phyloP scores from a whole-genome alignment of 2,888 invertebrate species.

The Steinernema hermaphroditum region DNA sequence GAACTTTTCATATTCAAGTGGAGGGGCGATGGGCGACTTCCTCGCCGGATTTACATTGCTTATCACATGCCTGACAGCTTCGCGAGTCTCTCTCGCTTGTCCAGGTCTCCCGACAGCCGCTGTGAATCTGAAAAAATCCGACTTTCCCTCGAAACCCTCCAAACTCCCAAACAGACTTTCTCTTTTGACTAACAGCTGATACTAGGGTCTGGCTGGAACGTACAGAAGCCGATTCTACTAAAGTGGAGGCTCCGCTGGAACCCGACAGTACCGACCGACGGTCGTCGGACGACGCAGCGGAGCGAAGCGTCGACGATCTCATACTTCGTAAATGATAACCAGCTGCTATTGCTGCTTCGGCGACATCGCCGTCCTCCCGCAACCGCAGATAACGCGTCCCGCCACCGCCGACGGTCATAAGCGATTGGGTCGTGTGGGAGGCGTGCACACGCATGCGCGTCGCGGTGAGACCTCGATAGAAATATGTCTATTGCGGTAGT shows the following conservation, averaged over 20 bases:
- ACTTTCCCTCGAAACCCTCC: not conserved
- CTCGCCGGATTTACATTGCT: constrained; percentile 60
- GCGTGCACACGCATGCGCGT: not conserved
- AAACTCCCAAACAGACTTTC: constrained; percentile 6
- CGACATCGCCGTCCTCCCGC: not conserved
- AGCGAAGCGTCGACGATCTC: constrained; percentile 13
- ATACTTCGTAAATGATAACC: not conserved
- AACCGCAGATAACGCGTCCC: not conserved
- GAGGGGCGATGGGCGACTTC: constrained; percentile 55
- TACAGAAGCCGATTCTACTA: not conserved
- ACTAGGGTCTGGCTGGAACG: not conserved
- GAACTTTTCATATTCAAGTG: constrained; percentile 64
- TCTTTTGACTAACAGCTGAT: constrained; percentile 20
- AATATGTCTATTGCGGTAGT: not conserved
- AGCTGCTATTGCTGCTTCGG: no score
- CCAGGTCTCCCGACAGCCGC: constrained; percentile 62
- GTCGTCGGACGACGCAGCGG: constrained; percentile 24
- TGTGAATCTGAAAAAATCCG: constrained; percentile 53
- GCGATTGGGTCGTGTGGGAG: no score
- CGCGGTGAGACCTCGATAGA: not conserved
- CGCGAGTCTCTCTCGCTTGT: constrained; percentile 61
- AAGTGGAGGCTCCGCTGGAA: constrained; percentile 20
- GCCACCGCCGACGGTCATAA: no score
- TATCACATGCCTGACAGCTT: constrained; percentile 60
- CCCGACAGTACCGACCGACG: constrained; percentile 32